phyloP scores from a whole-genome alignment of 2,888 invertebrate genomes.

The Dolichopus griseipennis region DNA sequence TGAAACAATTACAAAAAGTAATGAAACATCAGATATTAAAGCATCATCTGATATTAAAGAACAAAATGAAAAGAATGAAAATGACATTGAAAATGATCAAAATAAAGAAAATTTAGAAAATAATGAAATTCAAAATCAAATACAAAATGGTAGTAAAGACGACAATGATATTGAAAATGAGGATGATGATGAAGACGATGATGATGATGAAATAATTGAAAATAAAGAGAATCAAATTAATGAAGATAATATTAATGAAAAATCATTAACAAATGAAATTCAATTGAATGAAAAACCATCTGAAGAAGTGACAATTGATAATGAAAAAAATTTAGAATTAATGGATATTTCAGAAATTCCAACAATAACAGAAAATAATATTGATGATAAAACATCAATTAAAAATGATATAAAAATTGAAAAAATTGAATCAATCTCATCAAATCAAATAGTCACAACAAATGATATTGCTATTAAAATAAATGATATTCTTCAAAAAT shows the following conservation, averaged over 20 bases:
- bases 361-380: neutral
- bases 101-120: constrained; percentile 8
- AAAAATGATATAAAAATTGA: neutral
- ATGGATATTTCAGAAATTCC: neutral
- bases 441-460: neutral
- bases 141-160: neutral
- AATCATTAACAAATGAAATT: neutral
- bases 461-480: neutral
- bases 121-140: constrained; percentile 4
- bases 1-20: constrained; percentile 7
- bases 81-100: neutral
- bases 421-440: neutral
- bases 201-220: neutral
- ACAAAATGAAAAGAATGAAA: neutral
- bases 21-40: neutral
- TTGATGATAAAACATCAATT: neutral
- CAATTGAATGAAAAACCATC: neutral
- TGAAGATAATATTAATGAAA: neutral
- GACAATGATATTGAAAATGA: neutral
- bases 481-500: neutral
- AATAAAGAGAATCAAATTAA: neutral
- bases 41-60: neutral
- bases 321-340: neutral
- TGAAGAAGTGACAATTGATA: neutral
- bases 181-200: neutral